A percentile compares a stretch with the other conserved stretches of the same genome.
These are phyloP conservation scores for Acleris sparsana DNA, from an alignment of 2,888 invertebrate genomes.

Conservation along the genomic window DNA sequence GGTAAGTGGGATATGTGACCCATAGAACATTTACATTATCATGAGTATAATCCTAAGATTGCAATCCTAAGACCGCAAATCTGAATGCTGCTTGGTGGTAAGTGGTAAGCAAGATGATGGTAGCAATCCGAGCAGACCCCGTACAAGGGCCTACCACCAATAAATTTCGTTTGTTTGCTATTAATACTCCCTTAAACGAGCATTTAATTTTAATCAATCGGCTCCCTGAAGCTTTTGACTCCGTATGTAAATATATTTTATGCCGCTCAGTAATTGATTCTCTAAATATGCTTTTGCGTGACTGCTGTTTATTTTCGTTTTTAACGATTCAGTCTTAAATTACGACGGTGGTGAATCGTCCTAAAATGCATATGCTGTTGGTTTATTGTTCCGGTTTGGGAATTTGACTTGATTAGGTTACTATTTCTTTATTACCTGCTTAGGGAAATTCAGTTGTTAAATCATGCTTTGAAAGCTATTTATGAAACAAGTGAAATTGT, in stretches of 20 bases:
- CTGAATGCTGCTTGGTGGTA: no score
- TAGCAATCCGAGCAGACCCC: no score
- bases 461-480: background rate
- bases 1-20: no score
- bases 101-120: no score
- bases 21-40: no score
- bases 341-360: conserved; percentile 33
- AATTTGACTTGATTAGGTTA: conserved; percentile 20
- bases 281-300: conserved; percentile 68
- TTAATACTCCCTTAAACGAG: conserved; percentile 21
- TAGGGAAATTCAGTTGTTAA: background rate
- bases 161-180: background rate
- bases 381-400: conserved; percentile 24
- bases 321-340: conserved; percentile 43
- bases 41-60: no score
- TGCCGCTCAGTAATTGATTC: conserved; percentile 56
- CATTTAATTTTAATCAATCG: conserved; percentile 36
- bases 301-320: conserved; percentile 47
- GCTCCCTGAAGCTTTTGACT: conserved; percentile 15
- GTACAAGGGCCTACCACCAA: no score
- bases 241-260: conserved; percentile 38
- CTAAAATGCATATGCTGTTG: conserved; percentile 31
- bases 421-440: background rate
- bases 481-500: no score
- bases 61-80: no score